Evolutionary conservation across 2,797 vertebrate species (phyloP).

Genomic region (Pseudopleuronectes americanus): DNA sequence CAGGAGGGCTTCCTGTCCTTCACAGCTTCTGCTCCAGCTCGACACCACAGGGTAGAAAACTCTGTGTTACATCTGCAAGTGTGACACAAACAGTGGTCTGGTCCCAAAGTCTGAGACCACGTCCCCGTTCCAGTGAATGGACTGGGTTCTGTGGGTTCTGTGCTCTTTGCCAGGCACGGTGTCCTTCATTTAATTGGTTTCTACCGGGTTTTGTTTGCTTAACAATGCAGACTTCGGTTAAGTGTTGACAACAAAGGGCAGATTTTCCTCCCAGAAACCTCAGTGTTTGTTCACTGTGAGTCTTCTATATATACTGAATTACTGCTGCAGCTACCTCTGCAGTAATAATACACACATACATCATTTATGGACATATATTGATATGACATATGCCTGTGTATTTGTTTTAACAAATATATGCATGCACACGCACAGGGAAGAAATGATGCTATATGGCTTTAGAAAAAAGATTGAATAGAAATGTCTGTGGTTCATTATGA

Average conservation of each 20-base stretch:
- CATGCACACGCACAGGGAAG: conserved; percentile 3
- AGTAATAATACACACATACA: conserved; percentile 45
- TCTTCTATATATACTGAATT: conserved; percentile 32
- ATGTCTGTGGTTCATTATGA: too few species aligned
- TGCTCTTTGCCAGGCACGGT: not conserved
- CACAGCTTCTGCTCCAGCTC: conserved; percentile 13
- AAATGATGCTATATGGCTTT: not conserved
- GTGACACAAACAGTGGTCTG: not conserved
- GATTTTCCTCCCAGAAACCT: conserved; percentile 15
- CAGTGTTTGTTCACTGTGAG: conserved; percentile 6
- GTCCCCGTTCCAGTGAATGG: not conserved
- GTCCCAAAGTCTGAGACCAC: too few species aligned
- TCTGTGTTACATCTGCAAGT: conserved; percentile 8
- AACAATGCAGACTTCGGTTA: not conserved
- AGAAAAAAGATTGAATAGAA: too few species aligned
- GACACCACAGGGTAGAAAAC: conserved; percentile 3
- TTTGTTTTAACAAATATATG: conserved; percentile 30
- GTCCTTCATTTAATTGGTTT: not conserved
- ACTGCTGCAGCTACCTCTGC: conserved; percentile 28
- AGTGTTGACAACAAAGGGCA: too few species aligned
- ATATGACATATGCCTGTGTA: too few species aligned
- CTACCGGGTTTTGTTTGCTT: not conserved
- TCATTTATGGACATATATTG: conserved; percentile 53
- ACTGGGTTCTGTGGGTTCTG: not conserved
- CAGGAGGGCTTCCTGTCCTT: not conserved